Percentiles rank a stretch among this genome's conserved stretches.
Conservation (phyloP, 2,113 vertebrate species). For the Anguilla japonica region DNA sequence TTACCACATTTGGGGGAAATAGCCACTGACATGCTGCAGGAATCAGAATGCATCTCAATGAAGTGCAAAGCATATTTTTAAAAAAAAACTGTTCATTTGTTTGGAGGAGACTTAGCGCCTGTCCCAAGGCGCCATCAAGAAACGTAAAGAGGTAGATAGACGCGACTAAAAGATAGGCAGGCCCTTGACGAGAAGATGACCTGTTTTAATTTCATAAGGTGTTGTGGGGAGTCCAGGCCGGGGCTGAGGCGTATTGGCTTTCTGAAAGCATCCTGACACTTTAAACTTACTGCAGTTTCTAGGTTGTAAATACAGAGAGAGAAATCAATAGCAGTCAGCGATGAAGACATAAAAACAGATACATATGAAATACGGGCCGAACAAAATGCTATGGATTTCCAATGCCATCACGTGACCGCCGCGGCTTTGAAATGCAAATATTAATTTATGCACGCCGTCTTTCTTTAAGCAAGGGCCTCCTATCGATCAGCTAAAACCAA, state of each 20-base stretch:
- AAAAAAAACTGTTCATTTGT: background rate
- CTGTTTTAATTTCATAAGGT: slow-evolving; percentile 66
- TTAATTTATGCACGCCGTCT: slow-evolving; percentile 77
- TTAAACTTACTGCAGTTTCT: slow-evolving; percentile 68
- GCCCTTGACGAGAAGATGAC: slow-evolving; percentile 59
- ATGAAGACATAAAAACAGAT: slow-evolving; percentile 70
- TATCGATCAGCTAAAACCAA: slow-evolving; percentile 75
- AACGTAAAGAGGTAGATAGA: slow-evolving; percentile 68
- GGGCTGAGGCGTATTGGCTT: slow-evolving; percentile 57
- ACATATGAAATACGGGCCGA: slow-evolving; percentile 75
- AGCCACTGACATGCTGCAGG: background rate
- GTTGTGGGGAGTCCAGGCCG: slow-evolving; percentile 23
- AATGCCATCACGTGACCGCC: slow-evolving; percentile 69
- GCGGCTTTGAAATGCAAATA: slow-evolving; percentile 79
- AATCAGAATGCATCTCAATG: background rate
- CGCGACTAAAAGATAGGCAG: slow-evolving; percentile 55
- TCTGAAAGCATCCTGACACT: slow-evolving; percentile 74
- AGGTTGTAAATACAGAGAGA: slow-evolving; percentile 73
- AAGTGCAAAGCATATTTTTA: background rate
- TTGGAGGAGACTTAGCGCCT: background rate
- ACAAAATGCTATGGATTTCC: slow-evolving; percentile 80
- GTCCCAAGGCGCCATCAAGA: slow-evolving; percentile 60
- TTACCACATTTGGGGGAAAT: background rate
- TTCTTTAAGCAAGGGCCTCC: slow-evolving; percentile 59
- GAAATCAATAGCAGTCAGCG: slow-evolving; percentile 76